Evolutionary conservation across 1,140 invertebrate genomes (phyloP), one percentile per base, ranked within the genome.

Genomic region (Drosophila sproati): DNA sequence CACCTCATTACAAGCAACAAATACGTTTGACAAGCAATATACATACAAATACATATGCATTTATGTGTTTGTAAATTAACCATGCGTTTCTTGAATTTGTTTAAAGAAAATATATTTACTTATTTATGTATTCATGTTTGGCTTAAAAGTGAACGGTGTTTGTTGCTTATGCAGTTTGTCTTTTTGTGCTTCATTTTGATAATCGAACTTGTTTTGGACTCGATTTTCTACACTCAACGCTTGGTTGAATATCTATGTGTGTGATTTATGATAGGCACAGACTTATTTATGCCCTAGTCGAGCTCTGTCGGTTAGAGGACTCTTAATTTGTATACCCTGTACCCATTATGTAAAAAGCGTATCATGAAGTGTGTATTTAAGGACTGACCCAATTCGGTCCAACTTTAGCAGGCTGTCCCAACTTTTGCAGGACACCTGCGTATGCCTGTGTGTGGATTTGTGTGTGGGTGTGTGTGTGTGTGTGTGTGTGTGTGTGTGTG

Each of bases 1-100:
- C 62, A 72, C 54, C 61, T 57, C 69, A 72, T 66, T 64, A 66
- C 28, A 57, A 66, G 51, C 43, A 72, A 72, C 66, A 66, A 59
- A 37, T 66, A 45, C 32, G 34, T 50, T 7, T 20, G 31, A 57
- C 5, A 51, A 10, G 5, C 6, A 6, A 48, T 47, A 34, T 43
- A 28, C 50, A 4, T 3, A 3, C 12, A 12, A 12, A 12, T 3
- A 7, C 20, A 57, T 43, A 39, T 37, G 7, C 31, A 10, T 55
- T 8, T 8, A 10, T 3, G 2, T 34, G 2, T 34, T 0, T 34
- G 34, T 34, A 34, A 34, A 34, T 34, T 4, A 39, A 39, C 10
- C 37, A 39, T 43, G 3, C n/a, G 10, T n/a, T 41, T 3, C 8
- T 41, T 41, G 5, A 34, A 34, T 34, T 34, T 34, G 32, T 3